These are phyloP conservation scores for Panzeria rudis DNA, from an alignment of 2,888 invertebrate species.

Conservation along the genomic window DNA sequence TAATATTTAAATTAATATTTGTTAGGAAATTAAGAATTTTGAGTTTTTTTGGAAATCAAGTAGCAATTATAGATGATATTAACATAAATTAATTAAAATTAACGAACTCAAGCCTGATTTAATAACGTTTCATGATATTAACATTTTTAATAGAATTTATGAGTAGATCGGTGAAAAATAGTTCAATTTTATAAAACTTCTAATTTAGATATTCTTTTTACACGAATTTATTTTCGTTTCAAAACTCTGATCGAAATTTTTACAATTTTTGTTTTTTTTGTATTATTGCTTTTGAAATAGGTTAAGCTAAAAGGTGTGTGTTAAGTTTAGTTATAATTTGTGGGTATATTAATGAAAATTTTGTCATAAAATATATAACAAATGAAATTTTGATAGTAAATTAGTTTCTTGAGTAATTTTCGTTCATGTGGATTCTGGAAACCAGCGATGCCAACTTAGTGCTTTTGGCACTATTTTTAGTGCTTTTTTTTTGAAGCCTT, in stretches of 20 bases:
- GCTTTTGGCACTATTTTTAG: no score
- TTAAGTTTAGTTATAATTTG: no score
- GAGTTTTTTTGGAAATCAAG: conserved; percentile 36
- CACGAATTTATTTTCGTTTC: no score
- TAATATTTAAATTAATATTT: conserved; percentile 25
- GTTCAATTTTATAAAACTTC: conserved; percentile 15
- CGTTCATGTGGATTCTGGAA: no score
- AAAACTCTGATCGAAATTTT: conserved; percentile 6
- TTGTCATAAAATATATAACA: no score
- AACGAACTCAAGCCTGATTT: background rate
- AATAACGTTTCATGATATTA: conserved; percentile 15
- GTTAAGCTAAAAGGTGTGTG: background rate
- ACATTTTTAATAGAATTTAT: conserved; percentile 47
- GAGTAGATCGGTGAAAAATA: conserved; percentile 31
- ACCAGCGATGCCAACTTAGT: no score
- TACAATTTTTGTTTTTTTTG: no score
- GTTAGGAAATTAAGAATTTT: background rate
- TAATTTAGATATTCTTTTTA: conserved; percentile 2
- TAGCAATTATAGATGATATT: conserved; percentile 41
- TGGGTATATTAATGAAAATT: no score
- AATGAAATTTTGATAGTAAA: no score
- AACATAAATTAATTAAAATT: background rate
- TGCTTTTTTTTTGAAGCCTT: no score
- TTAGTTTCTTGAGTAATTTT: no score
- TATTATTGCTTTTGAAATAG: background rate